Percentiles rank a stretch among this genome's conserved stretches.
Conservation (phyloP, 2,113 vertebrate species). For the Phylloscopus trochiloides region DNA sequence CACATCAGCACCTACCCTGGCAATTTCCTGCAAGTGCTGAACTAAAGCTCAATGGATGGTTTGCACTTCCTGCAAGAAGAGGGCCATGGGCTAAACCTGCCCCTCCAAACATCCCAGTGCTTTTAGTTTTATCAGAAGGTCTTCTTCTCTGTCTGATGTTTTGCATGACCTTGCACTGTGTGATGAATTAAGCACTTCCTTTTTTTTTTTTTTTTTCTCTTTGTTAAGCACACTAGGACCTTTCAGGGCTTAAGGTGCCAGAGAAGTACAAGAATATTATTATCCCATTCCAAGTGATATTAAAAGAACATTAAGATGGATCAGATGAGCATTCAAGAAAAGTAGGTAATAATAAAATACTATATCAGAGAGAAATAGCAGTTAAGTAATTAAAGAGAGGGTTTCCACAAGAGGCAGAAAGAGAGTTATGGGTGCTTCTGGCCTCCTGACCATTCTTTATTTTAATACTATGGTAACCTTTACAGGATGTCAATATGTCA, state of each 20-base stretch:
- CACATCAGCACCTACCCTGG: neutral
- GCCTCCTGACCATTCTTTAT: slow-evolving; percentile 3
- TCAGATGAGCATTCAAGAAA: slow-evolving; percentile 28
- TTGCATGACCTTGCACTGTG: neutral
- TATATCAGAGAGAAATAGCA: neutral
- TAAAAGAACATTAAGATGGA: slow-evolving; percentile 12
- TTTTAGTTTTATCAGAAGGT: neutral
- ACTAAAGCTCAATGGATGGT: neutral
- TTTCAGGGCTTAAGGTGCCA: slow-evolving; percentile 22
- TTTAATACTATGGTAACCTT: slow-evolving; percentile 23
- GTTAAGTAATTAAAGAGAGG: slow-evolving; percentile 23
- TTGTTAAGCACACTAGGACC: neutral
- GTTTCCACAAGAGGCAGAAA: neutral
- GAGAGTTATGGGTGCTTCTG: neutral
- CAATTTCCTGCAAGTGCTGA: neutral
- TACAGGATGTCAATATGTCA: neutral
- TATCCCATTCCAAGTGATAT: neutral
- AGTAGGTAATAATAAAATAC: slow-evolving; percentile 45
- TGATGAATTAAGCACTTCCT: neutral
- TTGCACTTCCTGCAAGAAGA: neutral
- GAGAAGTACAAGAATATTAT: slow-evolving; percentile 35
- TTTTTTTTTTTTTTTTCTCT: neutral
- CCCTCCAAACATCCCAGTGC: neutral
- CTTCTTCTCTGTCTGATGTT: neutral
- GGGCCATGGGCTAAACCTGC: neutral